Percentiles rank a stretch among this genome's conserved stretches.
phyloP scores from a whole-genome alignment of 2,888 invertebrate genomes.

The Amphiduros pacificus region DNA sequence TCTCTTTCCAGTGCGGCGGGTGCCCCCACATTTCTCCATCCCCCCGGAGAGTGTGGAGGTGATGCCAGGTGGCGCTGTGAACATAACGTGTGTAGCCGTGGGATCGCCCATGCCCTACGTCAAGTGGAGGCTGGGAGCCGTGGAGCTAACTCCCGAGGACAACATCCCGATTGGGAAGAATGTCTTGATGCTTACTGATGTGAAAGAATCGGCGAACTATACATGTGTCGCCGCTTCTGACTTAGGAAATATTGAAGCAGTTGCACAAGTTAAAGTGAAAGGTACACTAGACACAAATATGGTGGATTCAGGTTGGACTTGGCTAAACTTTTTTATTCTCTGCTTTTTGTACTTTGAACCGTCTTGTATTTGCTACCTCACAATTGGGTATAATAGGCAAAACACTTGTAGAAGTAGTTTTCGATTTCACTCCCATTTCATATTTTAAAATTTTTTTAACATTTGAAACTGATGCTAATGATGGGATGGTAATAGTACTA shows the following conservation, averaged over 20 bases:
- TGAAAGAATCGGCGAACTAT: conserved; percentile 91
- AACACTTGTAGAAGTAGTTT: too few species aligned
- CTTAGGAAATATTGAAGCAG: conserved; percentile 86
- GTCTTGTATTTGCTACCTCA: too few species aligned
- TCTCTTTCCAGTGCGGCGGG: conserved; percentile 79
- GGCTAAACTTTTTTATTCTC: too few species aligned
- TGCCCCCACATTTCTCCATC: conserved; percentile 93
- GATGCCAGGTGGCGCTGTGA: conserved; percentile 86
- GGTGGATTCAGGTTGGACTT: too few species aligned
- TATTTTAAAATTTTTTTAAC: too few species aligned
- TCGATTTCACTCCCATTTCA: too few species aligned
- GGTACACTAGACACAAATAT: too few species aligned
- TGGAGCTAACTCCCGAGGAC: conserved; percentile 78
- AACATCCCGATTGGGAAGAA: conserved; percentile 69
- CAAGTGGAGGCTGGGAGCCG: conserved; percentile 63
- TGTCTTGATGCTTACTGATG: conserved; percentile 81
- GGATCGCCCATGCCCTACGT: conserved; percentile 98
- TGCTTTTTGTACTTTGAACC: too few species aligned
- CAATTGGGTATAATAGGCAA: too few species aligned
- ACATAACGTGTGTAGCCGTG: conserved; percentile 93
- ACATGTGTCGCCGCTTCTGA: conserved; percentile 95
- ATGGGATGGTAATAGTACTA: too few species aligned
- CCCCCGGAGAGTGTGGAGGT: conserved; percentile 88
- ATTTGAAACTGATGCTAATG: too few species aligned
- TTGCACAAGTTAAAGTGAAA: conserved; percentile 90